phyloP scores from a whole-genome alignment of 2,113 vertebrate genomes.

The Myrmecobius fasciatus region DNA sequence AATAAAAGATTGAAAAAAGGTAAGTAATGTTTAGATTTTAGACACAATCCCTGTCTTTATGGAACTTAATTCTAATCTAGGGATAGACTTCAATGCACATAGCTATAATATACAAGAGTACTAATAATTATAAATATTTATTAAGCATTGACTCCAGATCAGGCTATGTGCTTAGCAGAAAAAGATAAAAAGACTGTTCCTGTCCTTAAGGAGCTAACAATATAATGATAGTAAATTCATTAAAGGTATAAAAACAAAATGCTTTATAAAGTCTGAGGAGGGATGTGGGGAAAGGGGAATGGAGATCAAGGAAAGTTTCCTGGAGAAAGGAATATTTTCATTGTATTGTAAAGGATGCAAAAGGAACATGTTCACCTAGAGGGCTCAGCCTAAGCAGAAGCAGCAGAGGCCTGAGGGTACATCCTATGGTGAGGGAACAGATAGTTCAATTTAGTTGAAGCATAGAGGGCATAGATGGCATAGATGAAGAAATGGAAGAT shows the following conservation, averaged over 20 bases:
- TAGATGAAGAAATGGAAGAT: background rate
- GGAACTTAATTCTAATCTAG: background rate
- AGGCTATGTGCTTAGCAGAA: background rate
- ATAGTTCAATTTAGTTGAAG: background rate
- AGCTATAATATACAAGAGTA: background rate
- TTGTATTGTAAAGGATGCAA: background rate
- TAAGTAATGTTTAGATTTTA: background rate
- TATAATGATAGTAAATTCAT: background rate
- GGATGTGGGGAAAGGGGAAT: background rate
- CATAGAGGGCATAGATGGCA: background rate
- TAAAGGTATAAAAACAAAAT: background rate
- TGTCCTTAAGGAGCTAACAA: background rate
- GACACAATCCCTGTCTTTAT: background rate
- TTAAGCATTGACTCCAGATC: background rate
- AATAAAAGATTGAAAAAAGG: no score
- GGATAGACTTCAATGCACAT: background rate
- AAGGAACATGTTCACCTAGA: background rate
- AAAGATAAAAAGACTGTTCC: background rate
- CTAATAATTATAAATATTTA: background rate
- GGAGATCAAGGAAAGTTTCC: background rate
- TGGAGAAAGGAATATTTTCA: background rate
- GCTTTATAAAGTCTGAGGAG: background rate
- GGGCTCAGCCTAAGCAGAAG: background rate
- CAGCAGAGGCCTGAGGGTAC: background rate
- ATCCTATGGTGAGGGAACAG: background rate